phyloP scores from a whole-genome alignment of 1,140 invertebrate genomes.

The Zaprionus inermis region DNA sequence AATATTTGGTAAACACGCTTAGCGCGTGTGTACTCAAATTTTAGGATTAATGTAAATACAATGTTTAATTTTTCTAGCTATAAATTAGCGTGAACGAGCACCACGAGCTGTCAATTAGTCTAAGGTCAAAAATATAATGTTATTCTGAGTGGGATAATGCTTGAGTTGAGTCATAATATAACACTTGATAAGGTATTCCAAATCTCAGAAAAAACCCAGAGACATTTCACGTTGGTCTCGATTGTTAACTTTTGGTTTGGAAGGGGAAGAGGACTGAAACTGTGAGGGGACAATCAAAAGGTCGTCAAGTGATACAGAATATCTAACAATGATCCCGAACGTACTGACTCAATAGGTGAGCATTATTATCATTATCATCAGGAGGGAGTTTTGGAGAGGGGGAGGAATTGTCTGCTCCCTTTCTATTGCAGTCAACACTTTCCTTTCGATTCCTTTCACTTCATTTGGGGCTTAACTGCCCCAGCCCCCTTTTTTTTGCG shows the following conservation, averaged over 20 bases:
- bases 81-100: too few relatives aligned
- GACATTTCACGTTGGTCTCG: background rate
- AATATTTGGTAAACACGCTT: background rate
- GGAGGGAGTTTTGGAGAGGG: background rate
- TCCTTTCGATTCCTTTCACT: slow-evolving; percentile 73
- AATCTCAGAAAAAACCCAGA: too few relatives aligned
- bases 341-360: slow-evolving; percentile 6
- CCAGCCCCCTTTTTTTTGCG: too few relatives aligned
- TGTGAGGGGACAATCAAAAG: slow-evolving; percentile 44
- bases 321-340: background rate
- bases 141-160: background rate
- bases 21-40: background rate
- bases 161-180: background rate
- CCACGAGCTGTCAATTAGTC: too few relatives aligned
- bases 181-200: background rate
- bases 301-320: slow-evolving; percentile 28
- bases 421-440: slow-evolving; percentile 70
- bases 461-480: slow-evolving; percentile 10
- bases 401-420: slow-evolving; percentile 52
- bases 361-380: slow-evolving; percentile 5
- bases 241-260: slow-evolving; percentile 11
- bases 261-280: background rate
- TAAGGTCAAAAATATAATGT: too few relatives aligned
- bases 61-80: background rate
- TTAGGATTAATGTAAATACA: slow-evolving; percentile 1